Evolutionary conservation across 2,888 invertebrate genomes (phyloP).

Genomic region (Sympetrum striolatum): DNA sequence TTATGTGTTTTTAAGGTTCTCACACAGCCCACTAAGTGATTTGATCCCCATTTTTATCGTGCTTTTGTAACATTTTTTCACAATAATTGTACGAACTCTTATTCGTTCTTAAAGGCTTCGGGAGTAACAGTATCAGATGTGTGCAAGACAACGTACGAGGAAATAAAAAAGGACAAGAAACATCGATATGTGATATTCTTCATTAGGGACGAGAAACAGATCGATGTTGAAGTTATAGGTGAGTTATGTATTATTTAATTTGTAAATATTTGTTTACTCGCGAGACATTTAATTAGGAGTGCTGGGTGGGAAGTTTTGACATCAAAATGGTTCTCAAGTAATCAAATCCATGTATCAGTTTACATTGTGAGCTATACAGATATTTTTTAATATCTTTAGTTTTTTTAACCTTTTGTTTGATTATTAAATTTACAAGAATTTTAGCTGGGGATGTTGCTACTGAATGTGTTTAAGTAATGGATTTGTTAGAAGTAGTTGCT

Average conservation of each 20-base stretch:
- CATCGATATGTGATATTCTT: constrained; percentile 96
- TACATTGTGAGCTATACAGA: too few species aligned
- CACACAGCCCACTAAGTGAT: neutral
- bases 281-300: too few species aligned
- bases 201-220: constrained; percentile 95
- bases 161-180: constrained; percentile 97
- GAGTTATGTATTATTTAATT: constrained; percentile 50
- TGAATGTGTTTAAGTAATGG: too few species aligned
- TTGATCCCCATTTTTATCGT: neutral
- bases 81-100: neutral
- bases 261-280: too few species aligned
- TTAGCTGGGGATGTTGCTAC: too few species aligned
- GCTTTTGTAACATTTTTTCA: neutral
- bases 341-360: too few species aligned
- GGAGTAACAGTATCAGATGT: constrained; percentile 95
- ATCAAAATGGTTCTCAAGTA: too few species aligned
- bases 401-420: too few species aligned
- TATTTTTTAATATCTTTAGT: too few species aligned
- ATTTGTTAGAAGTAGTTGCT: neutral
- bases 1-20: neutral
- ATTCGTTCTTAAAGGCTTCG: constrained; percentile 73
- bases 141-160: constrained; percentile 94
- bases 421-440: too few species aligned
- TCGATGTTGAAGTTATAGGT: constrained; percentile 92
- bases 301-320: too few species aligned